Conservation (phyloP, 1,140 invertebrate species). For the Centruroides sculpturatus region DNA sequence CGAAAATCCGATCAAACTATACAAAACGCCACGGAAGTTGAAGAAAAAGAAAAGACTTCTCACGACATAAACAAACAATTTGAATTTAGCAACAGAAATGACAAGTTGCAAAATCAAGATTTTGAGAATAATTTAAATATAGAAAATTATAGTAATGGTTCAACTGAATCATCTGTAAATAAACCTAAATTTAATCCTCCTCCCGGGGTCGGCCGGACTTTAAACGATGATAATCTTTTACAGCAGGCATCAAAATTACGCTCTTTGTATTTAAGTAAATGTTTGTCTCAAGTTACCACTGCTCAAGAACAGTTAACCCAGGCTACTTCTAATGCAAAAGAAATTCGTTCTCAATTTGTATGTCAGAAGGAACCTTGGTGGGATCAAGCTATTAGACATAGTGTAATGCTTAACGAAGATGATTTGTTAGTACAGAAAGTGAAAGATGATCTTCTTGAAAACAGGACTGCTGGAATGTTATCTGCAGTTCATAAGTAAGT, state of each 20-base stretch:
- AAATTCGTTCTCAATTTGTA: slow-evolving; percentile 13
- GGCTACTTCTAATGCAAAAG: slow-evolving; percentile 20
- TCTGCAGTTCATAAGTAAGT: slow-evolving; percentile 1
- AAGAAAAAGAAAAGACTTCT: too few relatives aligned
- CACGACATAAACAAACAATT: too few relatives aligned
- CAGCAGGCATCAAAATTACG: slow-evolving; percentile 39
- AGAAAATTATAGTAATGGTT: background rate
- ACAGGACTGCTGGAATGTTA: slow-evolving; percentile 3
- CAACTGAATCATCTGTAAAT: background rate
- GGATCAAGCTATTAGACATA: slow-evolving; percentile 24
- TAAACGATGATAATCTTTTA: slow-evolving; percentile 36
- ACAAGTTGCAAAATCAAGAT: too few relatives aligned
- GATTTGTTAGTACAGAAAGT: slow-evolving; percentile 30
- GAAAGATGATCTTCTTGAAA: slow-evolving; percentile 29
- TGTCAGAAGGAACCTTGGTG: slow-evolving; percentile 24
- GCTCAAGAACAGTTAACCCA: slow-evolving; percentile 15
- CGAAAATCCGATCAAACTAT: too few relatives aligned
- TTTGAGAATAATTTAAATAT: too few relatives aligned
- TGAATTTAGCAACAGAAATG: too few relatives aligned
- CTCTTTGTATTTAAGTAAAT: slow-evolving; percentile 43
- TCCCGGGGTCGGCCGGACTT: slow-evolving; percentile 32
- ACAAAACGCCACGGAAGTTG: too few relatives aligned
- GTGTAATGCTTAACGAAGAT: slow-evolving; percentile 19
- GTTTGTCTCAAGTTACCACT: slow-evolving; percentile 21
- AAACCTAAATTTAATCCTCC: background rate